phyloP scores from a whole-genome alignment of 2,888 invertebrate genomes.

The Drosophila rubida region DNA sequence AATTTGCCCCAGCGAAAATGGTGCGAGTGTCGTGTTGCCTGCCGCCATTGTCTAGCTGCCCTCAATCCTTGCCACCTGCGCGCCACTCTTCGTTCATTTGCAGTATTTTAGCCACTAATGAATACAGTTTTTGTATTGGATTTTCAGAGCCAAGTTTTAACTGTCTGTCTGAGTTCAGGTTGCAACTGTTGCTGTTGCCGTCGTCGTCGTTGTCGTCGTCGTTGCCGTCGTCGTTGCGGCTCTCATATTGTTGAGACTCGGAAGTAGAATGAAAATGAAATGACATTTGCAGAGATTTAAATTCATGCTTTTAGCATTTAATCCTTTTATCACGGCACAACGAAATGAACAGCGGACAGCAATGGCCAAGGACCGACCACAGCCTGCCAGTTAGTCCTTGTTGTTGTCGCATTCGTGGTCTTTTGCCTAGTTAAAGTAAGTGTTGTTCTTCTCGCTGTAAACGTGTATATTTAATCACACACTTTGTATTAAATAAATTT shows the following conservation, averaged over 20 bases:
- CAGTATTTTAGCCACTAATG: constrained; percentile 31
- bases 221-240: background rate
- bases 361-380: background rate
- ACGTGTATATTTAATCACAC: background rate
- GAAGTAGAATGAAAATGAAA: constrained; percentile 49
- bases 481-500: background rate
- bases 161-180: constrained; percentile 8
- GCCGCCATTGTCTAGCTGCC: constrained; percentile 35
- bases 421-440: background rate
- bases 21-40: background rate
- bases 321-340: constrained; percentile 71
- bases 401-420: background rate
- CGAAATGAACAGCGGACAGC: constrained; percentile 5
- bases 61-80: constrained; percentile 11
- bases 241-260: constrained; percentile 35
- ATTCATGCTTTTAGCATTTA: constrained; percentile 73
- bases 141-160: constrained; percentile 8
- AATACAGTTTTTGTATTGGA: constrained; percentile 28
- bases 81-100: constrained; percentile 20
- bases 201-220: no score
- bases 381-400: background rate
- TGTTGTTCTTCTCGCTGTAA: background rate
- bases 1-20: constrained; percentile 45
- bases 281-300: constrained; percentile 70
- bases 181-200: constrained; percentile 22